Base-by-base conservation (phyloP, 2,113 vertebrate genomes). In the Cavia porcellus region DNA sequence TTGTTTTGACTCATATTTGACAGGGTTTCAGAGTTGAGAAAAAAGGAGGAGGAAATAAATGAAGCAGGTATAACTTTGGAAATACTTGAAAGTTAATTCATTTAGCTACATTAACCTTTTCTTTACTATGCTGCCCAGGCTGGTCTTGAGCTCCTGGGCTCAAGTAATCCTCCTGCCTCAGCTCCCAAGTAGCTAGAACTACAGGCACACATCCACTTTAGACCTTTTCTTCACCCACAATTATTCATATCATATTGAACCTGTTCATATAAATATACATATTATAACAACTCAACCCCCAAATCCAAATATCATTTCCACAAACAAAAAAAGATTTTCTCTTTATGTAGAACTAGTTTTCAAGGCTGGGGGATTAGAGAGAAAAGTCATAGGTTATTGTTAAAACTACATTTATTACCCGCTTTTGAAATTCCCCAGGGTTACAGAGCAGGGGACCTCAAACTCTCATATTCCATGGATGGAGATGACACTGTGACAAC, bases 391-490 rank as follows among this genome's bases (percentile, higher is more conserved):
- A 79, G 35, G 84, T 70, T 95, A 92, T 52, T 94, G 87, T 83
- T 98, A 93, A 91, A 93, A 96, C 83, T 91, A 80, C 24, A 8
- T 97, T 98, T 98, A 97, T 98, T 98, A 95, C 74, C 83, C 95
- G 97, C 86, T 83, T 94, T 83, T 81, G 57, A 66, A 83, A 96
- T 81, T 91, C 35, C 81, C 93, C 95, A 92, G 86, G 45, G 77
- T 94, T 95, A 97, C 95, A 96, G 83, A 93, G n/a, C 68, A 95
- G 62, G 79, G 25, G 32, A 55, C 9, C 1, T 74, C 50, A 32
- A 79, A 92, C 38, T 52, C 50, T 89, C 50, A 0, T 45, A 25
- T 38, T 68, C 66, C 84, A 57, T 55, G 28, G 35, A 89, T 61
- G 74, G 90, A 93, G 79, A 70, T 52, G 61, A 96, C 61, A 89